Base-by-base conservation (phyloP, 2,113 vertebrate species). In the Misgurnus mizolepis region DNA sequence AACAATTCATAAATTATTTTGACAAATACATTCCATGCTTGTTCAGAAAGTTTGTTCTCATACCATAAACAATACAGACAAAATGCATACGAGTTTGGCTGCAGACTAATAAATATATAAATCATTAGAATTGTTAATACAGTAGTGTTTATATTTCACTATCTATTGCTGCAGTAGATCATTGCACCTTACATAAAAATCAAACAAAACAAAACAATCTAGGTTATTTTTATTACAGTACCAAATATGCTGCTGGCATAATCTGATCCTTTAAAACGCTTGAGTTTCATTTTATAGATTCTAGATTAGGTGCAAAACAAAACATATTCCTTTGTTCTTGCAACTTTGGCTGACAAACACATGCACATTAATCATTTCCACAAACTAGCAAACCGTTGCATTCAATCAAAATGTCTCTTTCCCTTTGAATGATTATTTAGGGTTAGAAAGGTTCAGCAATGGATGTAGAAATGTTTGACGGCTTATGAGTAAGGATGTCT, bases 161-260 rank as follows among this genome's bases (percentile, higher is more conserved):
- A 47, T 86, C 87, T 88, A 81, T 87, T 91, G 91, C 88, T 92
- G 90, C 87, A 76, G 78, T 82, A 74, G 40, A 71, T 79, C 60
- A 79, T 60, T 83, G 79, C 66, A 82, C 69, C 15, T 45, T 49
- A 80, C 22, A 84, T 81, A 67, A 83, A 3, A 60, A 76, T 71
- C 2, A 66, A 67, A 17, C 6, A 22, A 22, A 67, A 17, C 6
- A 22, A 22, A 50, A 18, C 11, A 58, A 6, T 58, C 55, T 18
- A 18, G 50, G 12, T 53, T 14, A 34, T 34, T 53, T 53, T 14
- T 18, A 18, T 11, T 62, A 58, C 72, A 75, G 72, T 62, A 74
- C n/a, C 18, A 58, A 53, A 72, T 6, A 58, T 58, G 53, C 70
- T 18, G 43, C 71, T 60, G 71, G 68, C 12, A 18, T 69, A 62